Evolutionary conservation across 2,888 invertebrate species (phyloP).

Genomic region (Melanophora roralis): DNA sequence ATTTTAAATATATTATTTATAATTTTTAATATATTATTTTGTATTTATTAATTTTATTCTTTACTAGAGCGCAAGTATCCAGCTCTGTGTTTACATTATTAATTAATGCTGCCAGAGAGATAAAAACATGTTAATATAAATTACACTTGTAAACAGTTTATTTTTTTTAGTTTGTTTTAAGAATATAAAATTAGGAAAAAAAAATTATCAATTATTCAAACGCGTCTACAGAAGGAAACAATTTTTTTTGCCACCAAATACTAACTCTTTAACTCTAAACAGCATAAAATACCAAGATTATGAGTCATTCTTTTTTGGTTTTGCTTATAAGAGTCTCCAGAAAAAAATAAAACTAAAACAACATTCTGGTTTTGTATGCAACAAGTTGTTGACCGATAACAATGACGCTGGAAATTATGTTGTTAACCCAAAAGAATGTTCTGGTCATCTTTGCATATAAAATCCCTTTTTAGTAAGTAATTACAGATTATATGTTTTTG

Average conservation of each 20-base stretch:
- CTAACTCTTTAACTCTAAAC: not conserved
- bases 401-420: not conserved
- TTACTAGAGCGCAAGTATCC: no score
- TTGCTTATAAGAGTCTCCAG: not conserved
- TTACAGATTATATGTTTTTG: not conserved
- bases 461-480: not conserved
- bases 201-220: not conserved
- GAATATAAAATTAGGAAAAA: not conserved
- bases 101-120: not conserved
- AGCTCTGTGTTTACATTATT: not conserved
- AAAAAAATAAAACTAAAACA: not conserved
- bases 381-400: conserved; percentile 17
- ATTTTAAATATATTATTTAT: no score
- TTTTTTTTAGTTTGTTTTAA: not conserved
- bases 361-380: not conserved
- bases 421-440: no score
- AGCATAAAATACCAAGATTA: conserved; percentile 12
- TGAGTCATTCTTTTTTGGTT: conserved; percentile 25
- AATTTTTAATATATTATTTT: no score
- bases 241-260: not conserved
- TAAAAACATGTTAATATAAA: conserved; percentile 21
- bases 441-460: not conserved
- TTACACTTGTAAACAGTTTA: conserved; percentile 2
- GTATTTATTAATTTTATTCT: no score
- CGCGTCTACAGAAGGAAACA: not conserved